Base-by-base conservation (phyloP, 1,140 invertebrate genomes). In the Drosophila cardini region DNA sequence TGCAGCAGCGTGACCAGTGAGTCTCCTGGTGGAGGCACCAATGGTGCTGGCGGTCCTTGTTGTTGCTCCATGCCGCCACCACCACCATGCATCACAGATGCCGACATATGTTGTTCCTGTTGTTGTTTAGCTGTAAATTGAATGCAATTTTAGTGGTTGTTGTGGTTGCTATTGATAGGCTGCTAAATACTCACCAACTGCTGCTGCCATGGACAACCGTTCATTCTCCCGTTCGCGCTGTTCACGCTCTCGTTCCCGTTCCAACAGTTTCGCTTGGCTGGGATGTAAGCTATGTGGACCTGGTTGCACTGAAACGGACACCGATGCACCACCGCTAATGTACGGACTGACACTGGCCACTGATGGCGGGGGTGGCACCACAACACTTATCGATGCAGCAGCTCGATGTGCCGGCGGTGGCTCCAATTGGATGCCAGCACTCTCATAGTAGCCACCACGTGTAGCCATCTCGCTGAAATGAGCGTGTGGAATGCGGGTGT, bases 1-100 rank as follows among this genome's bases (percentile, higher is more conserved):
- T 97, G 94, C 1, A 98, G 92, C 15, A 97, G 91, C 93, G 95
- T 96, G 48, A 96, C 94, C 50, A 97, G 93, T 16, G 96, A 96
- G 91, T 97, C 96, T 8, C 95, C 95, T 85, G 96, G 96, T 36
- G 95, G 95, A 15, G 95, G 95, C 13, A 95, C 94, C 87, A 96
- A 95, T 32, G 96, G 95, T 71, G 96, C 96, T 48, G 94, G 95
- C 34, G 94, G 93, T 2, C 94, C 94, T 42, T 94, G 92, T 15
- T 77, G 82, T 15, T 78, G 82, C 42, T 91, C 84, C 55, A 91
- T 69, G 58, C 69, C 70, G n/a, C 68, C 21, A 21, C 21, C 21
- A 21, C 21, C 21, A 4, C 21, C 70, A 13, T 80, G 89, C 21
- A 80, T 57, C 1, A 72, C 60, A 21, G 72, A 45, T 6, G 62